Evolutionary conservation across 1,140 invertebrate species (phyloP), one percentile per base, ranked within the genome.

Genomic region (Lordiphosa stackelbergi): DNA sequence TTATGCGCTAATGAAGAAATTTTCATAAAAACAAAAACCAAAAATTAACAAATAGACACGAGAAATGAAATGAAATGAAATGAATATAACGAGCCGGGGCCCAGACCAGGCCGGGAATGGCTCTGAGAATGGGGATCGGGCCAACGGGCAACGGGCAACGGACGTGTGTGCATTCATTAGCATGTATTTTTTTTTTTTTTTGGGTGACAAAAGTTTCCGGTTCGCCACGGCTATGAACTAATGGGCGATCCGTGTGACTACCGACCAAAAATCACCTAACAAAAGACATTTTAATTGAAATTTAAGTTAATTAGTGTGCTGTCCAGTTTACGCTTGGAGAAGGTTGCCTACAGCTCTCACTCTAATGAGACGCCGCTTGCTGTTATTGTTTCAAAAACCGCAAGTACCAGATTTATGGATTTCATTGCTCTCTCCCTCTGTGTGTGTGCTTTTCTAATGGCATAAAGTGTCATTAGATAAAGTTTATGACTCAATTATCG

Each of bases 211-310:
- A 81, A 81, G 73, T 81, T 81, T 81, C 77, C 72, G 77, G 77
- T 84, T 81, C 60, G 78, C 75, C 59, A 81, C 75, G 69, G 75
- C 71, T 65, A 66, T 71, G 63, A 72, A 81, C 71, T 75, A 75
- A 81, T 75, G 70, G 42, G 41, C 58, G 38, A 11, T 42, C 9
- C 28, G 42, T 24, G 24, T 43, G 41, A 11, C 34, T 53, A 16
- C 31, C 45, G 7, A 70, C 64, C 59, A 60, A 69, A 81, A 81
- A 81, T 81, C 77, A 81, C 60, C 73, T 74, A 81, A 83, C 78
- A 83, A 83, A 81, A 84, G 77, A 69, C 72, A 73, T 81, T 81
- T 81, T 81, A 81, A 81, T 81, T 83, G 78, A 81, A 79, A 77
- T 83, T 81, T 66, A 83, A 83, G 75, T 81, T 81, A 81, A 81